A percentile compares a stretch with the other conserved stretches of the same genome.
Conservation (phyloP, 2,113 vertebrate genomes). For the Macheiramphus alcinus region DNA sequence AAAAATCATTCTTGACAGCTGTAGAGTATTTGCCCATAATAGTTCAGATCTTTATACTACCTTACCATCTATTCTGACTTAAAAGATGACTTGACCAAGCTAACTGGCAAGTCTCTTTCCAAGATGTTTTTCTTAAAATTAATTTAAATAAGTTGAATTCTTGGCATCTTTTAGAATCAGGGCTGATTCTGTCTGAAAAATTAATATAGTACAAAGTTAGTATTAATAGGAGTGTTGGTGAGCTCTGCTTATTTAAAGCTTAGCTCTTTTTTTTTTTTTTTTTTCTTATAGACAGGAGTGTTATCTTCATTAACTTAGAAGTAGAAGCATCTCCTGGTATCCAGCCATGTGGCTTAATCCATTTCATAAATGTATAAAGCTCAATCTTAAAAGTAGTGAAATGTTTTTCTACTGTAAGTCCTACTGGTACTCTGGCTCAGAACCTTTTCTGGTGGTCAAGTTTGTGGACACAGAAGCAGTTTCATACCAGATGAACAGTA, state of each 20-base stretch:
- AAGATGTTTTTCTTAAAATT: background rate
- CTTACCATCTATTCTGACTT: background rate
- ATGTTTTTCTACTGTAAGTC: background rate
- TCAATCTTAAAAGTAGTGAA: background rate
- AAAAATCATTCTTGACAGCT: background rate
- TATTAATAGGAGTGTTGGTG: background rate
- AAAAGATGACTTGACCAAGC: background rate
- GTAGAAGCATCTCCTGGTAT: background rate
- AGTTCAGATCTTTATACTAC: background rate
- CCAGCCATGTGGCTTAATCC: background rate
- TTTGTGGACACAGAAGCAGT: background rate
- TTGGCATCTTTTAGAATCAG: background rate
- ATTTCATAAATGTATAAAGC: background rate
- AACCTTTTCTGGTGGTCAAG: background rate
- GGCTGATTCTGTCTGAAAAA: background rate
- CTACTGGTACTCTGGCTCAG: background rate
- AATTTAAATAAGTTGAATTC: background rate
- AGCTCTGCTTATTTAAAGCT: background rate
- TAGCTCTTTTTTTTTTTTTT: background rate
- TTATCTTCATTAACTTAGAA: background rate
- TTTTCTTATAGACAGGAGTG: rapidly evolving
- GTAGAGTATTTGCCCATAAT: background rate
- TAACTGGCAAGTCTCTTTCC: background rate
- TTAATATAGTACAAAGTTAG: background rate
- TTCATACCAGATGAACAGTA: background rate